Conservation (phyloP, 2,797 vertebrate species). For the Kryptopterus vitreolus region DNA sequence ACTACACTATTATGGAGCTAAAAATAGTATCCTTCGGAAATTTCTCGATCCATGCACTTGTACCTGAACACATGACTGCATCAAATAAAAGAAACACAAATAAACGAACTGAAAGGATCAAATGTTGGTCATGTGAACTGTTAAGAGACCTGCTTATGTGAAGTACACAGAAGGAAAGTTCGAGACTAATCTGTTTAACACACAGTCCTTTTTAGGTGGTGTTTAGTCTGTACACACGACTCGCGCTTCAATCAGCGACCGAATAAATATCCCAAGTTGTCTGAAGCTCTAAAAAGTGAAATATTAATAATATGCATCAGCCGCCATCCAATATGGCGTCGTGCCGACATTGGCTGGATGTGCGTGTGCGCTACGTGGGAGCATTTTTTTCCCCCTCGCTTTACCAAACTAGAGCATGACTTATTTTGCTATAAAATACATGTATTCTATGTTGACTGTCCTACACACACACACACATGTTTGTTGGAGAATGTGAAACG, state of each 20-base stretch:
- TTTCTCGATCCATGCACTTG: background rate
- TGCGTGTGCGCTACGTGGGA: background rate
- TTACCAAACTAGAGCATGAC: background rate
- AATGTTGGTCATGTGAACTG: background rate
- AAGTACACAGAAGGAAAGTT: background rate
- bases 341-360: background rate
- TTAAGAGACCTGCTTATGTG: background rate
- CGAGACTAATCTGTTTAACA: background rate
- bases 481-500: background rate
- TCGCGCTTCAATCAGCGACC: background rate
- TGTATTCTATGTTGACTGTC: background rate
- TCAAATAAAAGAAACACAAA: background rate
- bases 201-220: background rate
- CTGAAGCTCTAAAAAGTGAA: background rate
- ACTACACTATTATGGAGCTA: background rate
- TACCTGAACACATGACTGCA: background rate
- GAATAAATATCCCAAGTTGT: background rate
- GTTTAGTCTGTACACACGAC: background rate
- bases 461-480: no score
- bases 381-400: no score
- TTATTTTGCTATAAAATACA: background rate
- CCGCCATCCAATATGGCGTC: background rate
- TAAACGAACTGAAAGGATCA: background rate
- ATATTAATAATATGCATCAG: constrained; percentile 2
- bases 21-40: background rate